These are phyloP conservation scores for Sialia sialis DNA, from an alignment of 2,113 vertebrate species.

Conservation along the genomic window DNA sequence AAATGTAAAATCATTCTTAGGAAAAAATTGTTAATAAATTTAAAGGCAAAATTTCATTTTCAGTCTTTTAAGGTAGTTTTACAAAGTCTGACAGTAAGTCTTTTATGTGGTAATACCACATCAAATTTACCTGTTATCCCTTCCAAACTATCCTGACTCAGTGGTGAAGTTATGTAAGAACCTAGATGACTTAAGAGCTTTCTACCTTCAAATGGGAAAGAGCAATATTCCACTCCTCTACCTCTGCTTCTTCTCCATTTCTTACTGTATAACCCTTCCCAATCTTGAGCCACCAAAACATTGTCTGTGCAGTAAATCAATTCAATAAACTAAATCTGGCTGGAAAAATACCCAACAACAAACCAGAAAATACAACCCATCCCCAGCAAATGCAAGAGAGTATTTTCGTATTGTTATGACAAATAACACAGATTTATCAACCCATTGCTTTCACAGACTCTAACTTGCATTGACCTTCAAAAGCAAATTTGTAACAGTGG, in stretches of 20 bases:
- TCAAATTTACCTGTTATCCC: background rate
- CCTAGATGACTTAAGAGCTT: background rate
- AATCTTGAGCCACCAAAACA: background rate
- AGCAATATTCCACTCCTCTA: background rate
- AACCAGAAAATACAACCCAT: fast-evolving
- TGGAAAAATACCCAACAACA: background rate
- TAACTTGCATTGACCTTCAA: background rate
- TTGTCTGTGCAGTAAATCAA: background rate
- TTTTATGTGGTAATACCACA: background rate
- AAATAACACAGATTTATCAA: background rate
- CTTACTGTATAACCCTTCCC: background rate
- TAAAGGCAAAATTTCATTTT: background rate
- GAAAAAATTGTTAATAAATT: background rate
- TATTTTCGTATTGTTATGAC: background rate
- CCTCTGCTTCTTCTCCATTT: background rate
- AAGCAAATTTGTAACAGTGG: background rate
- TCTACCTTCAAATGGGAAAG: background rate
- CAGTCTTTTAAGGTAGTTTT: background rate
- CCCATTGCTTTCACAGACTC: background rate
- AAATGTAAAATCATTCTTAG: background rate
- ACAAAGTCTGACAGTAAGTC: background rate
- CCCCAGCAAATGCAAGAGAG: background rate
- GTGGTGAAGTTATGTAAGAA: background rate
- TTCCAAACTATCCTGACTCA: background rate
- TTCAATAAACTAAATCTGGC: background rate